Base-by-base conservation (phyloP, 2,888 invertebrate genomes). In the Abrostola tripartita region DNA sequence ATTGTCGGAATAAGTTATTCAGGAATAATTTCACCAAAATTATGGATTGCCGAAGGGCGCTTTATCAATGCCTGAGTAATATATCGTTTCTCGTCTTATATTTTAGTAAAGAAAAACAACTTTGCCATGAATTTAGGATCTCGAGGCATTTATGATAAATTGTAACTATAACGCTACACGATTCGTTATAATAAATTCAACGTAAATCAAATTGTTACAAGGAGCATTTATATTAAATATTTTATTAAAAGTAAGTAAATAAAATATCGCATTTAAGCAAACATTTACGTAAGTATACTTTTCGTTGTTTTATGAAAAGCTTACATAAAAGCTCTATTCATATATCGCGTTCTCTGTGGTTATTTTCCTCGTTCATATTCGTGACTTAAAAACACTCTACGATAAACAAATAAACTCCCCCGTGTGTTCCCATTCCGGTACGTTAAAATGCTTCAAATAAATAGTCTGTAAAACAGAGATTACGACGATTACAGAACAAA, bases 41-140 rank as follows among this genome's bases (percentile, higher is more conserved):
- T 89, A 87, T 86, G 84, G 81, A 86, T 88, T 80, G 80, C 81
- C 81, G 76, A 84, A 85, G 79, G 79, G 79, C 79, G 74, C 84
- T 89, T 86, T 85, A 89, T 88, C 88, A 89, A 87, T 87, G 88
- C 83, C 84, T 71, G 74, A 70, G 72, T 83, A 82, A 88, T 85
- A 85, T 86, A 89, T 88, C 74, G 80, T 72, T 71, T 72, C 76
- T 78, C 71, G 68, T 77, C 74, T 81, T 71, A 76, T 78, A 78
- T 79, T 74, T 79, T 80, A 63, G 49, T 65, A 68, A 65, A 76
- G 77, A 73, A 85, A 86, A 86, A 84, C 78, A 84, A 85, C 81
- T 81, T 78, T 76, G 77, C 83, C 76, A 81, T 75, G 69, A 79
- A 71, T 76, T 76, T 74, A 74, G 75, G 72, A 71, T 69, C 55